Evolutionary conservation across 2,113 vertebrate species (phyloP).

Genomic region (Sphaerodactylus townsendi): DNA sequence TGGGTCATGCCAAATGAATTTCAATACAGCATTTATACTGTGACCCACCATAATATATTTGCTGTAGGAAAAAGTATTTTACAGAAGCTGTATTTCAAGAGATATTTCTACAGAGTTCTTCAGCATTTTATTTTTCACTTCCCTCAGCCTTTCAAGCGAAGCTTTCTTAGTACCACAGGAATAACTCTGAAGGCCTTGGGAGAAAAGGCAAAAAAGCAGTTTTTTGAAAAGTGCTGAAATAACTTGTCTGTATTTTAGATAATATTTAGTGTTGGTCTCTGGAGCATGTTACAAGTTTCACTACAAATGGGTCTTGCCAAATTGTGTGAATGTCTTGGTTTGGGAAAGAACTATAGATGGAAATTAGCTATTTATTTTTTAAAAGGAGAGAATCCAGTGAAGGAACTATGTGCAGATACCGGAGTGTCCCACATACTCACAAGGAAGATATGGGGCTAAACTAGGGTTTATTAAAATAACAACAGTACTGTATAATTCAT

Average conservation of each 20-base stretch:
- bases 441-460: too few relatives aligned
- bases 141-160: neutral
- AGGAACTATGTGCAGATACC: neutral
- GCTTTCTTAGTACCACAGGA: neutral
- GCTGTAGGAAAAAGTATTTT: neutral
- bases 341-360: neutral
- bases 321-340: neutral
- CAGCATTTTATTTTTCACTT: constrained; percentile 15
- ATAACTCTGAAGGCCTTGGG: neutral
- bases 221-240: neutral
- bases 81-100: neutral
- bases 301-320: neutral
- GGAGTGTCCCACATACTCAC: neutral
- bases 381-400: neutral
- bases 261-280: neutral
- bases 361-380: neutral
- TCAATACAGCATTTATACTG: neutral
- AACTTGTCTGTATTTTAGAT: neutral
- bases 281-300: neutral
- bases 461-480: too few relatives aligned
- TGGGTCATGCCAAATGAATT: neutral
- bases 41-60: neutral
- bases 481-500: too few relatives aligned
- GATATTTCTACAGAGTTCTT: neutral
- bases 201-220: neutral